Evolutionary conservation across 2,113 vertebrate species (phyloP), one percentile per base, ranked within the genome.

Genomic region (Muntiacus reevesi): DNA sequence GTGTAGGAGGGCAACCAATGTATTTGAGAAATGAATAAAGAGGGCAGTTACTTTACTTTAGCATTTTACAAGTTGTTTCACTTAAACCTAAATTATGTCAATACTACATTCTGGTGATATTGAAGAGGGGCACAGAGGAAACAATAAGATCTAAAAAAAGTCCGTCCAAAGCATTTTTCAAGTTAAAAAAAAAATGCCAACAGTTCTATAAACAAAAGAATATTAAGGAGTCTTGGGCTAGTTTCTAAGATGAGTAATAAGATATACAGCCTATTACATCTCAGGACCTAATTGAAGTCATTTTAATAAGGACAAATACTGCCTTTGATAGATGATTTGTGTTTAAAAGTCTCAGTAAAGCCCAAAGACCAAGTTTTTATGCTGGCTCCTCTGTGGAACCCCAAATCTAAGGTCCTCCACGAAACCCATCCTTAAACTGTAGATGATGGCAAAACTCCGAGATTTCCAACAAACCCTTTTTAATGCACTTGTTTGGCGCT

Each of bases 151-250:
- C 59, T 94, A 89, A 94, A 96, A 64, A 82, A 76, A 78, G 43
- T 71, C 59, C 85, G 5, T 74, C 71, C 60, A 89, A 93, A 93
- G 57, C 36, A 96, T 79, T 95, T 94, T 93, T 91, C 11, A 89
- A 94, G 57, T 93, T 89, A 95, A 64, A 95, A 95, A 97, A 79
- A 83, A 92, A 79, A 92, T 50, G 64, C 19, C 78, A 95, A 81
- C 4, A 57, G 59, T 89, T 95, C 33, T 45, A 91, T 57, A 95
- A 98, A 78, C 43, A 95, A 59, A 96, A 87, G 67, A 83, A 59
- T 30, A 67, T 30, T 47, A 64, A 96, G 52, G 8, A 11, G 4
- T 90, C 60, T 82, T 96, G 43, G 43, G 76, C 50, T 88, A 76
- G 67, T 88, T 94, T 92, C 79, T 93, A 86, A 81, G 45, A 93